These are phyloP conservation scores for Cordilura impudica DNA, from an alignment of 2,888 invertebrate species.

Conservation along the genomic window DNA sequence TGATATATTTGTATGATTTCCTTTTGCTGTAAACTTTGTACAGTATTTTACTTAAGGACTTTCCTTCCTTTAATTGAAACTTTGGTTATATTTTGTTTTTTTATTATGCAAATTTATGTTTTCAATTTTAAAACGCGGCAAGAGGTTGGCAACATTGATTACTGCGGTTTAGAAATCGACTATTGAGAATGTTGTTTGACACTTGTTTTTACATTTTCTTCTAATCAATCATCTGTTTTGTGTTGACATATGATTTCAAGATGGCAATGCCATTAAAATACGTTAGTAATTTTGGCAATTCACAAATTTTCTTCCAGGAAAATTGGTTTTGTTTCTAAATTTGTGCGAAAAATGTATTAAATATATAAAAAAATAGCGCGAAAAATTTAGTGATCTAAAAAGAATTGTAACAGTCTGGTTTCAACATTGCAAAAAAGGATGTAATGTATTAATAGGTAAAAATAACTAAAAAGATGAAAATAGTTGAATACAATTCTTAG, in stretches of 20 bases:
- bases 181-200: background rate
- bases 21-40: too few relatives aligned
- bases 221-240: background rate
- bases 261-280: constrained; percentile 45
- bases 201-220: background rate
- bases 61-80: too few relatives aligned
- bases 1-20: too few relatives aligned
- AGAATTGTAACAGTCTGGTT: too few relatives aligned
- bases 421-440: too few relatives aligned
- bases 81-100: too few relatives aligned
- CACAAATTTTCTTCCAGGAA: constrained; percentile 11
- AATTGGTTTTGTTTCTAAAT: background rate
- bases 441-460: too few relatives aligned
- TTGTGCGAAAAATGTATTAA: background rate
- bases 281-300: constrained; percentile 38
- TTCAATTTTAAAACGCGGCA: too few relatives aligned
- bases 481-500: too few relatives aligned
- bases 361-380: background rate
- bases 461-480: too few relatives aligned
- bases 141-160: background rate
- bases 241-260: background rate
- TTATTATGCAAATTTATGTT: too few relatives aligned
- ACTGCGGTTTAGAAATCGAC: background rate
- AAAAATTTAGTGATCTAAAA: background rate
- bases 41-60: too few relatives aligned